Evolutionary conservation across 2,113 vertebrate species (phyloP).

Genomic region (Campylorhamphus procurvoides): DNA sequence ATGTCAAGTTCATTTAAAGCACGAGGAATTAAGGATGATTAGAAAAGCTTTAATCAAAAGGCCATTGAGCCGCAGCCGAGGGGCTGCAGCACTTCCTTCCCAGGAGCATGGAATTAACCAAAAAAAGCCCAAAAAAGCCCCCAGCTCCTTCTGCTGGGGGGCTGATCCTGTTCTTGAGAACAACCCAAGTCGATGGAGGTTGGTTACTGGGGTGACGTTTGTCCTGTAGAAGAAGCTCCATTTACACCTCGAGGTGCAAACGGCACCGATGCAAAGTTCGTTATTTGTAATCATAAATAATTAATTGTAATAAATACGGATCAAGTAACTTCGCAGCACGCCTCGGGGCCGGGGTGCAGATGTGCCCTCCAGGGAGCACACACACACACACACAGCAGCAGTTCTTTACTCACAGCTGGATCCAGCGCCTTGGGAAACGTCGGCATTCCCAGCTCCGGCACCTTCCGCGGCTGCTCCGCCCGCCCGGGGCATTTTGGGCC

Average conservation of each 20-base stretch:
- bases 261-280: slow-evolving; percentile 78
- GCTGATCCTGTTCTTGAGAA: neutral
- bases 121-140: neutral
- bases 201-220: slow-evolving; percentile 82
- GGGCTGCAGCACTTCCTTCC: neutral
- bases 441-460: neutral
- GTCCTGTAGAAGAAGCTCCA: slow-evolving; percentile 80
- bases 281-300: slow-evolving; percentile 99
- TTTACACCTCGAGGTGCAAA: slow-evolving; percentile 87
- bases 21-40: slow-evolving; percentile 39
- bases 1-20: slow-evolving; percentile 27
- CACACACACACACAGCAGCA: slow-evolving; percentile 76
- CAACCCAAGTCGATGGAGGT: slow-evolving; percentile 62
- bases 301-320: slow-evolving; percentile 97
- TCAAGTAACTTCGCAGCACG: slow-evolving; percentile 91
- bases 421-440: slow-evolving; percentile 19
- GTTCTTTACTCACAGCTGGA: slow-evolving; percentile 51
- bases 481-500: neutral
- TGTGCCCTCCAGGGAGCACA: slow-evolving; percentile 68
- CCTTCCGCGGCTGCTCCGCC: neutral
- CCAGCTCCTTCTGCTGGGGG: neutral
- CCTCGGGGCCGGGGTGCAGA: slow-evolving; percentile 76
- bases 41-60: slow-evolving; percentile 59
- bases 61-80: neutral
- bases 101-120: neutral